These are phyloP conservation scores for Yponomeuta evonymella DNA, from an alignment of 2,888 invertebrate genomes.

Conservation along the genomic window DNA sequence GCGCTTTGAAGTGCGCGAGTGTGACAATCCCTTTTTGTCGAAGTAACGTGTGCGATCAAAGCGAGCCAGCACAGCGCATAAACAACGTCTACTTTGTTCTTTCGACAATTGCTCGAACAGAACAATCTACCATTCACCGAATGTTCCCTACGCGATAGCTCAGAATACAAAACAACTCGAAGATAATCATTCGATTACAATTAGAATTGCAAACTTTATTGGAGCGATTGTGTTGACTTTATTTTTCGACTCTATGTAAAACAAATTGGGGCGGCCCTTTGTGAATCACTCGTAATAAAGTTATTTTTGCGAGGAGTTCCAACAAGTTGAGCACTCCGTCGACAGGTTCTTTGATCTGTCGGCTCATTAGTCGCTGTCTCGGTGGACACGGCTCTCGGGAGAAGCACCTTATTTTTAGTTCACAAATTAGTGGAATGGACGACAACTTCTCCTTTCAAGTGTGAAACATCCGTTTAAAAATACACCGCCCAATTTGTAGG, in stretches of 20 bases:
- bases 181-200: not conserved
- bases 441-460: not conserved
- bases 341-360: constrained; percentile 6
- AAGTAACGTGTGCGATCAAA: not conserved
- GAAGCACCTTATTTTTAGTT: not conserved
- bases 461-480: not conserved
- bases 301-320: not conserved
- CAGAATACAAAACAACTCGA: not conserved
- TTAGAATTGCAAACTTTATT: not conserved
- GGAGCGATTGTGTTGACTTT: not conserved
- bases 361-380: not conserved
- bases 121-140: not conserved
- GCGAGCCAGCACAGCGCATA: not conserved
- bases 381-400: not conserved
- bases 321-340: not conserved
- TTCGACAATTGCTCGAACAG: not conserved
- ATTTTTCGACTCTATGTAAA: not conserved
- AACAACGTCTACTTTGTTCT: not conserved
- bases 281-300: not conserved
- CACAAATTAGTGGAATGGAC: not conserved
- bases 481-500: not conserved
- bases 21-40: not conserved
- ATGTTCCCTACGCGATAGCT: not conserved
- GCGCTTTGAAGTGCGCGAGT: not conserved
- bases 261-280: not conserved